Evolutionary conservation across 2,888 invertebrate species (phyloP).

Genomic region (Sinohyriopsis cumingii): DNA sequence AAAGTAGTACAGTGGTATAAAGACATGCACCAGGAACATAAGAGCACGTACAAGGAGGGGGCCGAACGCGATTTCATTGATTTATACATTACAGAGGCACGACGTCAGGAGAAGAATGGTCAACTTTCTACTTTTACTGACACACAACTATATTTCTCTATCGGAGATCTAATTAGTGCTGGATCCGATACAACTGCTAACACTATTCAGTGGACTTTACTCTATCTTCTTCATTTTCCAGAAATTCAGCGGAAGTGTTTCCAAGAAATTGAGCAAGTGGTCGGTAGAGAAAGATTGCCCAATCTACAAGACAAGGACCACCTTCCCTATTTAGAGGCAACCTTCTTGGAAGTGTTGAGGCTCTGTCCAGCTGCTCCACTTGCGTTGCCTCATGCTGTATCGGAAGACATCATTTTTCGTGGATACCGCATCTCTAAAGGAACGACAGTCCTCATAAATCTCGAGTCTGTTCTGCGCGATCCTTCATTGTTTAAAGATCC

Average conservation of each 20-base stretch:
- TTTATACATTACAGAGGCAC: conserved; percentile 33
- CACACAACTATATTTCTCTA: conserved; percentile 23
- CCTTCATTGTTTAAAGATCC: conserved; percentile 41
- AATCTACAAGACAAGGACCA: conserved; percentile 29
- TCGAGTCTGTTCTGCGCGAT: conserved; percentile 46
- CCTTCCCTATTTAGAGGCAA: conserved; percentile 51
- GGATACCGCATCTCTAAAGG: conserved; percentile 58
- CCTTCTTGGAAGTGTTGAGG: conserved; percentile 52
- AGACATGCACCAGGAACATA: conserved; percentile 20
- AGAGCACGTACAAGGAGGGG: conserved; percentile 26
- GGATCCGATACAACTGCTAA: conserved; percentile 82
- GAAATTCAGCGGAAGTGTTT: conserved; percentile 71
- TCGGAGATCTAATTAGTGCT: conserved; percentile 47
- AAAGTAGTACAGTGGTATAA: conserved; percentile 12
- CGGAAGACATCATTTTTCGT: conserved; percentile 43
- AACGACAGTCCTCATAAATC: conserved; percentile 39
- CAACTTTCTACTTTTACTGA: conserved; percentile 17
- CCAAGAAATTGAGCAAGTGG: conserved; percentile 55
- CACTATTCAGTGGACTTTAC: conserved; percentile 89
- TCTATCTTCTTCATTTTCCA: conserved; percentile 84
- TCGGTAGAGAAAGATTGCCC: conserved; percentile 54
- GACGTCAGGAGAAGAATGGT: background rate
- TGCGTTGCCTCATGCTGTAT: conserved; percentile 34
- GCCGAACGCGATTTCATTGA: conserved; percentile 41
- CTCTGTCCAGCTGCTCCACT: conserved; percentile 48